Percentiles rank a stretch among this genome's conserved stretches.
These are phyloP conservation scores for Phyllopteryx taeniolatus DNA, from an alignment of 2,113 vertebrate species.

Conservation along the genomic window DNA sequence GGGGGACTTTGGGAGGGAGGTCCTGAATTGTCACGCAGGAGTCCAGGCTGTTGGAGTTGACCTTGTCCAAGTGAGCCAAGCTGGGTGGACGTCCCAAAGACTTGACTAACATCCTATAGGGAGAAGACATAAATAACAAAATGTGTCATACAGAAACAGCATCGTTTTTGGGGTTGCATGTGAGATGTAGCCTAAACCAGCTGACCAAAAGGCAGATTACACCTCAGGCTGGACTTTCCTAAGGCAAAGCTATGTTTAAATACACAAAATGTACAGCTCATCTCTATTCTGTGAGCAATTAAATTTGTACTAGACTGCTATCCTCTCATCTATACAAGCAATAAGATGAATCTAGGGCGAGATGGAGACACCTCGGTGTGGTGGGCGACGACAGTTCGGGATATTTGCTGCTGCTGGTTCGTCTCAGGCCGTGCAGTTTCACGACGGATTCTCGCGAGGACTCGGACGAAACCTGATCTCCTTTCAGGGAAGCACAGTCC, in stretches of 20 bases:
- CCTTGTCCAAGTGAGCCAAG: conserved; percentile 88
- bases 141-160: background rate
- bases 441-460: conserved; percentile 76
- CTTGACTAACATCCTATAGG: conserved; percentile 81
- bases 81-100: conserved; percentile 86
- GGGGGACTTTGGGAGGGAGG: conserved; percentile 74
- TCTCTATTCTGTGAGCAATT: too few species aligned
- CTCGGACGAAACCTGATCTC: conserved; percentile 62
- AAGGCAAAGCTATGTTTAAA: too few species aligned
- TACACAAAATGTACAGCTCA: too few species aligned
- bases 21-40: conserved; percentile 81
- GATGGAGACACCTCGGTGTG: conserved; percentile 84
- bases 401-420: conserved; percentile 79
- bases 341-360: background rate
- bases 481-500: conserved; percentile 71
- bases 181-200: too few species aligned
- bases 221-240: too few species aligned
- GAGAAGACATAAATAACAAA: background rate
- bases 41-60: conserved; percentile 95
- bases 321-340: background rate
- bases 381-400: conserved; percentile 85
- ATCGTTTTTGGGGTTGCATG: background rate
- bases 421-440: conserved; percentile 80
- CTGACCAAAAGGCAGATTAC: too few species aligned
- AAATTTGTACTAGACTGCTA: background rate